Evolutionary conservation across 2,113 vertebrate genomes (phyloP), one percentile per base, ranked within the genome.

Genomic region (Megalops atlanticus): DNA sequence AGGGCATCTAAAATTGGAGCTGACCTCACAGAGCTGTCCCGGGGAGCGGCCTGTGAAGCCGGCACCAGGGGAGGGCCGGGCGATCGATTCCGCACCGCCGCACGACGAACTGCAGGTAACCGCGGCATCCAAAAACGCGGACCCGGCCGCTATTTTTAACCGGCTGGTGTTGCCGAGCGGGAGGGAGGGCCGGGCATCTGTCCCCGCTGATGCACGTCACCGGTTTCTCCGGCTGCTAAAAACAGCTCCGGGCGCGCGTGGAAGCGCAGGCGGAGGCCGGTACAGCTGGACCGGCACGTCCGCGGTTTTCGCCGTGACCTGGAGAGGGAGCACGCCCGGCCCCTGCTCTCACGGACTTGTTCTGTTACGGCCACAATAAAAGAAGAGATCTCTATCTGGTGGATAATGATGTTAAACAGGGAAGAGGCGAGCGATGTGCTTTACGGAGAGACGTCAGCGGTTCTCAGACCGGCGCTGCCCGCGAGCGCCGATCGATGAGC

Each of bases 211-310:
- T 83, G 78, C 89, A 86, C 86, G 84, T 90, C 90, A 91, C 80
- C n/a, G 10, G 31, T 77, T 84, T 84, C 77, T 80, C 78, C 86
- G 45, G 77, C 40, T 43, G 85, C 88, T 90, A 90, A 90, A 92
- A 90, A 91, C 76, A 89, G 86, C 81, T 83, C 18, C 0, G 7
- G 14, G 45, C 84, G 47, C 83, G 82, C 35, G 80, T 84, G 73
- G 83, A 74, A 74, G 81, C 78, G 49, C 81, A 70, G 78, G 75
- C 49, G 47, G 52, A 33, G n/a, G n/a, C n/a, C 70, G 80, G 74
- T 76, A 74, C 80, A 80, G 45, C 49, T 27, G 45, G 36, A 14
- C 52, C n/a, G 69, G 71, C 78, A 77, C 82, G 83, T 16, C 71
- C 74, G 40, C 36, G 31, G 47, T 58, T 45, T 41, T 43, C n/a